Evolutionary conservation across 2,113 vertebrate species (phyloP), one percentile per base, ranked within the genome.

Genomic region (Bufo gargarizans): DNA sequence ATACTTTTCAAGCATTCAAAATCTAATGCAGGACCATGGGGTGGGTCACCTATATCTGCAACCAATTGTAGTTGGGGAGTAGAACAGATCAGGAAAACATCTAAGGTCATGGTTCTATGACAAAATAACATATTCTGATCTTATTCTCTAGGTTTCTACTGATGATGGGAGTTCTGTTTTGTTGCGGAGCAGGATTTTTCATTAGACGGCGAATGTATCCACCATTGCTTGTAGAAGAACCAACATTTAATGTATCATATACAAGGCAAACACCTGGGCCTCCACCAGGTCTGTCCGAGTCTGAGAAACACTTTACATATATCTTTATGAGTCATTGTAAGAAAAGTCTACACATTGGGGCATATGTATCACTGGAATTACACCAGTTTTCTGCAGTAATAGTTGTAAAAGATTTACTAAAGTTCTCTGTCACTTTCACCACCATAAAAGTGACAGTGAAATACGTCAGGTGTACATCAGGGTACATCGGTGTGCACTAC

Each of bases 161-260:
- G 92, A 99, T 99, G 98, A 98, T 99, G 97, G 98, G 96, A 0
- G 97, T 99, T 89, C 72, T 99, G 88, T 99, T 99, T 93, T 99
- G 98, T 92, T 99, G 98, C 0, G 97, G 98, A 1, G 98, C 97
- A 0, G 98, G 98, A 63, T 99, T 99, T 94, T 97, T 99, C 90
- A 97, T 99, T 91, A 97, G 97, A 88, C 95, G 98, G 61, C 93
- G 97, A 89, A 97, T 99, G 95, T 97, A 98, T 82, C 96, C 97
- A 7, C 97, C 97, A 4, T 95, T 96, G 0, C 93, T 99, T 93
- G 96, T 95, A 53, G 97, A 99, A 83, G 97, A 99, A 86, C 95
- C 97, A 0, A 93, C 96, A 20, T 99, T 99, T 94, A 99, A 98
- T 0, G 98, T 99, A 78, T 99, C 97, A 89, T 99, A 99, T 92